Evolutionary conservation across 1,140 invertebrate species (phyloP).

Genomic region (Drosophila busckii): DNA sequence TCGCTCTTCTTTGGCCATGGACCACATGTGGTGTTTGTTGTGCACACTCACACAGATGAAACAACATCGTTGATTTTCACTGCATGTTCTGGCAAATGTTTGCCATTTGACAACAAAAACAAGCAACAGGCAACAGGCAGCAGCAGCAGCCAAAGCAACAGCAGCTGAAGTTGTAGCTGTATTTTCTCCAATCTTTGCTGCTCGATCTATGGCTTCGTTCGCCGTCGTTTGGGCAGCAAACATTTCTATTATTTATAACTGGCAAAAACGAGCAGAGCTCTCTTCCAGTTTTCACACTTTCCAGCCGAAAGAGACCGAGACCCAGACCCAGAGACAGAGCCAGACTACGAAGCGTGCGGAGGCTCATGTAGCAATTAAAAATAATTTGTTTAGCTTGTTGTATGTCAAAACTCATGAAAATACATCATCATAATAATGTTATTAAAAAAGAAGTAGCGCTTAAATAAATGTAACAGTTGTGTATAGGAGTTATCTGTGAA

Average conservation of each 20-base stretch:
- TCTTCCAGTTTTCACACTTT: constrained; percentile 71
- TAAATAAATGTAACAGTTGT: background rate
- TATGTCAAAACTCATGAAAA: constrained; percentile 65
- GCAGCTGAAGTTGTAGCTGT: constrained; percentile 1
- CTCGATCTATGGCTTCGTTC: constrained; percentile 32
- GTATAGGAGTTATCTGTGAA: too few species aligned
- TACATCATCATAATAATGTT: constrained; percentile 63
- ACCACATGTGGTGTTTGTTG: constrained; percentile 74
- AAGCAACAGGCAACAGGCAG: too few species aligned
- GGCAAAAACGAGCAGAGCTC: constrained; percentile 26
- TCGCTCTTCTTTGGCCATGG: constrained; percentile 11
- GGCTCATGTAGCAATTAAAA: constrained; percentile 69
- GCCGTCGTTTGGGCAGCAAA: constrained; percentile 34
- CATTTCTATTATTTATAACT: constrained; percentile 71
- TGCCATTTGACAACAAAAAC: constrained; percentile 45
- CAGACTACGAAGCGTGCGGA: constrained; percentile 13
- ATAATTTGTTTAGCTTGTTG: constrained; percentile 71
- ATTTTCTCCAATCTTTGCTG: constrained; percentile 39
- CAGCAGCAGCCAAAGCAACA: too few species aligned
- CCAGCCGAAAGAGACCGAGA: too few species aligned
- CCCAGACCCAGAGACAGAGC: too few species aligned
- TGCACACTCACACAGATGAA: constrained; percentile 50
- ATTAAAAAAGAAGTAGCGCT: constrained; percentile 35
- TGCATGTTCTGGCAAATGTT: constrained; percentile 58
- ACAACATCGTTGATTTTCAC: constrained; percentile 28